Conservation (phyloP, 2,797 vertebrate species). For the Lindbergichthys nudifrons region DNA sequence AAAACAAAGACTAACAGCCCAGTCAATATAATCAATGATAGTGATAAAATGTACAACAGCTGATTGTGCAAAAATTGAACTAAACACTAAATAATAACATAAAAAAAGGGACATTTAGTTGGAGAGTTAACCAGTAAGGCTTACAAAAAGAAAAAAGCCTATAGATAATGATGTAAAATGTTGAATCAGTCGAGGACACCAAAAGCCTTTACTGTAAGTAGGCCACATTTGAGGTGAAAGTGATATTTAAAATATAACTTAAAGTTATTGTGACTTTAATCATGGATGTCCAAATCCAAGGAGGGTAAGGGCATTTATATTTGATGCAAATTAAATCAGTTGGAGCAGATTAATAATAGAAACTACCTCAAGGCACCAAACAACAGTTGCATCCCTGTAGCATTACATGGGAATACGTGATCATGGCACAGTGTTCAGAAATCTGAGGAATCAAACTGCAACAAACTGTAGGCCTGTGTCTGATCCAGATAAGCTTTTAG, state of each 20-base stretch:
- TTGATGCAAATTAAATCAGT: conserved; percentile 30
- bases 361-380: conserved; percentile 27
- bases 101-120: neutral
- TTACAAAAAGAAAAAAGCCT: neutral
- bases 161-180: neutral
- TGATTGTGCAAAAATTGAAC: neutral
- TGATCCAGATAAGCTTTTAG: neutral
- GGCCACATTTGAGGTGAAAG: neutral
- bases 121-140: too few species aligned
- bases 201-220: neutral
- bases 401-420: conserved; percentile 14
- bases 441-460: neutral
- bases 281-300: neutral
- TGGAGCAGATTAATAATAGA: conserved; percentile 35
- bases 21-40: neutral
- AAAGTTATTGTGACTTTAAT: conserved; percentile 10
- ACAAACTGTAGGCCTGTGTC: neutral
- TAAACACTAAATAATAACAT: neutral
- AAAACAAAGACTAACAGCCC: neutral
- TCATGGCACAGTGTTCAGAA: neutral
- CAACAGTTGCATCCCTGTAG: conserved; percentile 10
- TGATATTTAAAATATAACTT: neutral
- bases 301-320: neutral
- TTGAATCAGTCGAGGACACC: conserved; percentile 1
- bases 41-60: too few species aligned